These are phyloP conservation scores for Camponotus vicinus DNA, from an alignment of 1,140 invertebrate species.

Conservation along the genomic window DNA sequence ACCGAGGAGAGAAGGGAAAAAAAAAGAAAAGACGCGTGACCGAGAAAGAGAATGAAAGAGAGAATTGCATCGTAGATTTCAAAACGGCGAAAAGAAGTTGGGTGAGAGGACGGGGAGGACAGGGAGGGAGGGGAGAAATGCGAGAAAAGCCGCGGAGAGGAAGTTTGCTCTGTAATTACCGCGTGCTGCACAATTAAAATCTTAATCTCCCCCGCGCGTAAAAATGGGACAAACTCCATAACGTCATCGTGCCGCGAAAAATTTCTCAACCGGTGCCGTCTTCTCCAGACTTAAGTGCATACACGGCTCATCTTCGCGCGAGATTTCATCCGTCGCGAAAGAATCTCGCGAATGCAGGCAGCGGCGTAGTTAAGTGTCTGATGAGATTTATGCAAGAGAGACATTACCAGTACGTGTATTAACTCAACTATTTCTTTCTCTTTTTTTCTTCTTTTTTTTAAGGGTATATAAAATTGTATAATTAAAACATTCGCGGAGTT, in stretches of 20 bases:
- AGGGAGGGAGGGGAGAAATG: not conserved
- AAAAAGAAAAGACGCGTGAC: no score
- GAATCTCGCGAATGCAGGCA: slow-evolving; percentile 51
- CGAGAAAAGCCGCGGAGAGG: slow-evolving; percentile 52
- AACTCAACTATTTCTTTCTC: not conserved
- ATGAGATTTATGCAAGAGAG: slow-evolving; percentile 40
- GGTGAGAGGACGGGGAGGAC: not conserved
- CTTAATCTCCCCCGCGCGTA: slow-evolving; percentile 71
- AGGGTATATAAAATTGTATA: not conserved
- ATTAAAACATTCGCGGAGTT: not conserved
- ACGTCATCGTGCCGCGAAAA: slow-evolving; percentile 47
- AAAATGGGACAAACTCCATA: slow-evolving; percentile 55
- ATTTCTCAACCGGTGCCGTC: slow-evolving; percentile 33
- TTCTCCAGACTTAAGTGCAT: slow-evolving; percentile 19
- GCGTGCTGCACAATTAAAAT: slow-evolving; percentile 77
- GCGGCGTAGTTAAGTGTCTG: slow-evolving; percentile 1
- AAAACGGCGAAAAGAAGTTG: not conserved
- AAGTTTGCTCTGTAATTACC: slow-evolving; percentile 68
- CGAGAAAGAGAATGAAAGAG: not conserved
- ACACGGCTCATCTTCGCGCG: slow-evolving; percentile 3
- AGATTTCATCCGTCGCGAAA: slow-evolving; percentile 49
- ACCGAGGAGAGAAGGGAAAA: not conserved
- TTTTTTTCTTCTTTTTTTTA: no score
- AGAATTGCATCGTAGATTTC: slow-evolving; percentile 30
- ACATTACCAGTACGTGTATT: not conserved